Evolutionary conservation across 2,888 invertebrate genomes (phyloP), one percentile per base, ranked within the genome.

Genomic region (Caenorhabditis sp.): DNA sequence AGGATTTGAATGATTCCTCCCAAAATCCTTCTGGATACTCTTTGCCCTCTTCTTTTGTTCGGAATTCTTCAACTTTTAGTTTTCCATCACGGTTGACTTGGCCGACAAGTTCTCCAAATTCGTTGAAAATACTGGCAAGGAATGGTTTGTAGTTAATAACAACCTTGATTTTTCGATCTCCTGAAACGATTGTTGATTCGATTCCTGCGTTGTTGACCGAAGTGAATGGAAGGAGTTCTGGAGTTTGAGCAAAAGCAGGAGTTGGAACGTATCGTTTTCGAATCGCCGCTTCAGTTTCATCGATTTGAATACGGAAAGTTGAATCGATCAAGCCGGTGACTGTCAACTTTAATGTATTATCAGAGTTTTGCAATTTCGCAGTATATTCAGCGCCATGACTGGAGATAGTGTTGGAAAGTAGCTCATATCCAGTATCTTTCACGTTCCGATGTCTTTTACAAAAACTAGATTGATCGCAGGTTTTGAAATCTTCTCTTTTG

Each of bases 1-100:
- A 95, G 0, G 93, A 92, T 88, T 95, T 95, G 90, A 94, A 99
- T 86, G 93, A 93, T 89, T 99, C 99, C 83, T 95, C 93, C 95
- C 95, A 95, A 23, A 93, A 91, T 0, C 94, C 94, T 14, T 94
- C 92, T 5, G 88, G 87, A 65, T 84, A 83, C 62, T 81, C 81
- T 26, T 79, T 78, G 10, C 78, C 77, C 14, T 84, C 84, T 58
- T 80, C 79, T 43, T 83, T 81, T 23, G 70, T 76, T 78, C 94
- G 91, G 77, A 93, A 90, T 77, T 97, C 95, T 87, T 99, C 99
- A 88, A 96, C 77, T 82, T 93, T 92, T 89, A 99, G 91, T 79
- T 97, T 92, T n/a, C 94, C 93, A 83, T 93, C 92, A 23, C 93
- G 93, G 89, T 99, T 99, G 21, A 93, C 90, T 23, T 93, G 92